phyloP scores from a whole-genome alignment of 2,797 vertebrate genomes.

The Myiotriccus ornatus region DNA sequence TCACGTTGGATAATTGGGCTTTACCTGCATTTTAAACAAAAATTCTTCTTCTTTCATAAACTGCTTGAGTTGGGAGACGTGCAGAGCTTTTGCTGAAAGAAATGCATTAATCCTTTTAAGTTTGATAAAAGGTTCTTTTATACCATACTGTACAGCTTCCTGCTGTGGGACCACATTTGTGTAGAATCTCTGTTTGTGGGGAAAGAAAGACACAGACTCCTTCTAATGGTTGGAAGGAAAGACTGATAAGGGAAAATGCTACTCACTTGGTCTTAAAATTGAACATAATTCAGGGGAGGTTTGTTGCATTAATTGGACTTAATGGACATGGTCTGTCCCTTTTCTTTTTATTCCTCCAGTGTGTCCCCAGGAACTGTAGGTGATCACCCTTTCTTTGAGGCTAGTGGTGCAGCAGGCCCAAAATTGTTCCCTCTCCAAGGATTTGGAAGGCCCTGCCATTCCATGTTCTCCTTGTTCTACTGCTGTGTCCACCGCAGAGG shows the following conservation, averaged over 20 bases:
- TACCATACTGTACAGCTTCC: not conserved
- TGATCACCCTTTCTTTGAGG: not conserved
- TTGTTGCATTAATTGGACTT: not conserved
- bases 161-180: constrained; percentile 52
- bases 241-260: constrained; percentile 18
- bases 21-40: constrained; percentile 57
- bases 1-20: constrained; percentile 31
- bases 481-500: not conserved
- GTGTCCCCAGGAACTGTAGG: not conserved
- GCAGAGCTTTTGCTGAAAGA: constrained; percentile 58
- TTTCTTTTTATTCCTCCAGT: not conserved
- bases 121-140: constrained; percentile 49
- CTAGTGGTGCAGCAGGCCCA: not conserved
- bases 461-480: not conserved
- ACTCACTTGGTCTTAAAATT: not conserved
- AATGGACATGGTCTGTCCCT: not conserved
- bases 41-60: constrained; percentile 43
- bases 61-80: constrained; percentile 45
- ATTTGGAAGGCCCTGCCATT: not conserved
- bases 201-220: not conserved
- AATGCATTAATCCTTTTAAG: constrained; percentile 63
- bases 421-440: not conserved
- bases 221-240: constrained; percentile 8
- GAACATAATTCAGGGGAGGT: not conserved
- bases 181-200: constrained; percentile 31